Percentiles rank a stretch among this genome's conserved stretches.
Conservation (phyloP, 2,797 vertebrate genomes). For the Neosilurus hyrtlii region DNA sequence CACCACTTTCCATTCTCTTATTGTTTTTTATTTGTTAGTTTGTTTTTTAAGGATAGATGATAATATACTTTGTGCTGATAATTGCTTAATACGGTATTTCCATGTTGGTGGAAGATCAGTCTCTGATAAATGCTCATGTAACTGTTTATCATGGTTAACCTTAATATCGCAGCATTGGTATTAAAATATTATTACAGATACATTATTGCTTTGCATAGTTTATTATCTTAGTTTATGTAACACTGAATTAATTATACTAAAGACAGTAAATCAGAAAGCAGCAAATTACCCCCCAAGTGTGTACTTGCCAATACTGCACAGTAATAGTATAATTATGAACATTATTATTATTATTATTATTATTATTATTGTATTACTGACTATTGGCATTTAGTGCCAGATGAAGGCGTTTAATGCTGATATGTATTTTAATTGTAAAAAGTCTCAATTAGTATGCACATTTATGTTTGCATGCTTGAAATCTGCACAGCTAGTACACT, state of each 20-base stretch:
- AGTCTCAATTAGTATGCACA: background rate
- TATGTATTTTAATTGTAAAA: conserved; percentile 6
- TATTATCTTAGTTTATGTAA: conserved; percentile 4
- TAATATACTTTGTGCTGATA: conserved; percentile 1
- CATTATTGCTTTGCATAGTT: background rate
- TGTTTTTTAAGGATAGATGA: background rate
- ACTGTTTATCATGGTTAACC: conserved; percentile 6
- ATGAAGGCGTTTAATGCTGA: conserved; percentile 1
- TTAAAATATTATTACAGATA: conserved; percentile 1
- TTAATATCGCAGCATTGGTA: background rate
- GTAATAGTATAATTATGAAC: background rate
- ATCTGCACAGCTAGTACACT: background rate
- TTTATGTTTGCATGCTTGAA: background rate
- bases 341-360: no score
- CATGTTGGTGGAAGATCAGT: background rate
- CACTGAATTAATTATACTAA: background rate
- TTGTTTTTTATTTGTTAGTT: background rate
- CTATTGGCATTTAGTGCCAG: background rate
- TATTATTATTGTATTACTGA: background rate
- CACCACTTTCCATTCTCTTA: conserved; percentile 21
- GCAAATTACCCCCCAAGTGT: background rate
- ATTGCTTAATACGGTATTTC: background rate
- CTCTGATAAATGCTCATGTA: background rate
- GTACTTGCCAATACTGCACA: background rate
- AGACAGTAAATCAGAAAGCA: conserved; percentile 1